Conservation (phyloP, 2,888 invertebrate genomes). For the Agrochola lychnidis region DNA sequence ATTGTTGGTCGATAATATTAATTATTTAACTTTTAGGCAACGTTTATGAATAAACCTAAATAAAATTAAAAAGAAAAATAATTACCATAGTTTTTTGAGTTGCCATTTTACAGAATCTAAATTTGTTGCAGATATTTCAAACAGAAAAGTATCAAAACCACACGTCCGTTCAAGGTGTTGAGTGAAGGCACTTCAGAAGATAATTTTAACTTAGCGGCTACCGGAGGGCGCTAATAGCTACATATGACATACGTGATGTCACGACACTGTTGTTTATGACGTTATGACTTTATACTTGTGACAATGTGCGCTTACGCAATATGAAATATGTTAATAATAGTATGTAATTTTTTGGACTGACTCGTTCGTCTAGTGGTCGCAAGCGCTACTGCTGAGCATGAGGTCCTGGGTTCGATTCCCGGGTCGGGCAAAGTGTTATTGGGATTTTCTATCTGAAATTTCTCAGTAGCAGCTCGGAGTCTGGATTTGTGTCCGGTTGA, state of each 20-base stretch:
- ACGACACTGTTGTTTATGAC: conserved; percentile 10
- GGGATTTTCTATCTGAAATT: no score
- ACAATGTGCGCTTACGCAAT: neutral
- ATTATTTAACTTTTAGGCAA: no score
- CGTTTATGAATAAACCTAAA: no score
- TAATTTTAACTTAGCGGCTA: conserved; percentile 72
- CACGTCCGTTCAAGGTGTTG: neutral
- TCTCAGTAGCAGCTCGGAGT: no score
- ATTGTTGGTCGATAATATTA: no score
- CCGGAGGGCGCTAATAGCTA: conserved; percentile 9
- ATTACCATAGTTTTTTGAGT: neutral
- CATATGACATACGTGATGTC: conserved; percentile 3
- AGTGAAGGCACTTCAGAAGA: conserved; percentile 69
- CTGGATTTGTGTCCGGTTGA: no score
- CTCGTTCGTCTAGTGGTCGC: no score
- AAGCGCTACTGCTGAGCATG: no score
- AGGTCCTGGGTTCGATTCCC: no score
- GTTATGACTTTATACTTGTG: neutral
- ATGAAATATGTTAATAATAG: neutral
- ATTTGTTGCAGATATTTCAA: neutral
- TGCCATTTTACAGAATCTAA: neutral
- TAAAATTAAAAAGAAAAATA: neutral
- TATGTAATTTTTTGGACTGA: neutral
- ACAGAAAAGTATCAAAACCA: conserved; percentile 18
- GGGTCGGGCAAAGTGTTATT: no score